Evolutionary conservation across 1,140 invertebrate species (phyloP).

Genomic region (Danaus melanippus): DNA sequence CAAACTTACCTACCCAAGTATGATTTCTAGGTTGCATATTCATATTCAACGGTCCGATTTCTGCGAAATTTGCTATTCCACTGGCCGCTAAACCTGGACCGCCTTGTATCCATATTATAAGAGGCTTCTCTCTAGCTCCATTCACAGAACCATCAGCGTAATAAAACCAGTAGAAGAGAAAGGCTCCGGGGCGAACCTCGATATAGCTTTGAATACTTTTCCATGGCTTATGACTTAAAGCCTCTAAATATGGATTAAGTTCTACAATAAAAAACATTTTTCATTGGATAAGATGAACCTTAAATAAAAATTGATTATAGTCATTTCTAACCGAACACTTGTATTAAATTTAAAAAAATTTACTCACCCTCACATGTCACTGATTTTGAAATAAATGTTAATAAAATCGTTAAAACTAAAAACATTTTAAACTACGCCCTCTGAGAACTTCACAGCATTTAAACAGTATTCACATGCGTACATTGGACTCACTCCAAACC

Average conservation of each 20-base stretch:
- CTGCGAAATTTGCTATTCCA: slow-evolving; percentile 53
- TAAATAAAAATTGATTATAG: not conserved
- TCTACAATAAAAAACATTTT: slow-evolving; percentile 19
- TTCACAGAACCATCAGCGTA: slow-evolving; percentile 45
- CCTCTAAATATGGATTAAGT: slow-evolving; percentile 44
- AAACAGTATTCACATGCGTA: slow-evolving; percentile 31
- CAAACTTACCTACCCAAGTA: slow-evolving; percentile 52
- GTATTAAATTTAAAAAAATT: slow-evolving; percentile 1
- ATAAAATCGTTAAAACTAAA: slow-evolving; percentile 12
- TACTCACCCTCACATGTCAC: slow-evolving; percentile 31
- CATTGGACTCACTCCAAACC: slow-evolving; percentile 32
- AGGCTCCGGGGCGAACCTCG: slow-evolving; percentile 50
- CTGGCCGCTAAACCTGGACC: slow-evolving; percentile 55
- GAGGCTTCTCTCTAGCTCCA: slow-evolving; percentile 40
- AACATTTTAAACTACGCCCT: slow-evolving; percentile 25
- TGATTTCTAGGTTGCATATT: slow-evolving; percentile 54
- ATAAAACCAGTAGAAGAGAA: slow-evolving; percentile 59
- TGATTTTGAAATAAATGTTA: slow-evolving; percentile 17
- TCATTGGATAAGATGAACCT: not conserved
- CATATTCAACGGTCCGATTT: slow-evolving; percentile 55
- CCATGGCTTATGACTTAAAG: slow-evolving; percentile 31
- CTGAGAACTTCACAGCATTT: slow-evolving; percentile 9
- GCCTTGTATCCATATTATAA: slow-evolving; percentile 63
- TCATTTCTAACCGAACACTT: not conserved
- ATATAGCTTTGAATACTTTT: slow-evolving; percentile 48